Evolutionary conservation across 2,113 vertebrate genomes (phyloP).

Genomic region (Rafetus swinhoei): DNA sequence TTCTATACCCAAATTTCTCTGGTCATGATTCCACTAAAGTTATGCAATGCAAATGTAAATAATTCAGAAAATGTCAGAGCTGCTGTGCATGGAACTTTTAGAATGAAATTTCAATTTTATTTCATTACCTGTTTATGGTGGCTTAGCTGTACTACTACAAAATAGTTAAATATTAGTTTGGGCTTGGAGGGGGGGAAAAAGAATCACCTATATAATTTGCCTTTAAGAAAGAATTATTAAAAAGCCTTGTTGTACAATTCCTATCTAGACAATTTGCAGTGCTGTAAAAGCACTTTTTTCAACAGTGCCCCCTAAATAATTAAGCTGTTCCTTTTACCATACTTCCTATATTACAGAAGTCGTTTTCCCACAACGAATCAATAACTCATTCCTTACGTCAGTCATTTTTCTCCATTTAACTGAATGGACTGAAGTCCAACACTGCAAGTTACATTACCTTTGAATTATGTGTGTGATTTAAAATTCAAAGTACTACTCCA

Average conservation of each 20-base stretch:
- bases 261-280: constrained; percentile 72
- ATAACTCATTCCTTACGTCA: constrained; percentile 84
- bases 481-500: constrained; percentile 94
- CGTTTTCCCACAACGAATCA: constrained; percentile 83
- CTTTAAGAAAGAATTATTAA: constrained; percentile 64
- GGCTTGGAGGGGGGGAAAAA: neutral
- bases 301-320: constrained; percentile 84
- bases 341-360: constrained; percentile 85
- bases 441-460: constrained; percentile 91
- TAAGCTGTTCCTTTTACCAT: constrained; percentile 85
- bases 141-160: neutral
- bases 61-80: constrained; percentile 10
- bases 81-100: neutral
- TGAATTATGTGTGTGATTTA: constrained; percentile 96
- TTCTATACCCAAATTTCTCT: neutral
- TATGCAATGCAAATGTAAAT: constrained; percentile 27
- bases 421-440: constrained; percentile 80
- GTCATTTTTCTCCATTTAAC: constrained; percentile 88
- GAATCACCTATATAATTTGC: constrained; percentile 42
- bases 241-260: constrained; percentile 39
- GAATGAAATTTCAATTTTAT: neutral
- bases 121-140: neutral
- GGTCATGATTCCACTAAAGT: constrained; percentile 20
- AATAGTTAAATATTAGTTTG: constrained; percentile 10
- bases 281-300: constrained; percentile 81